A percentile compares a stretch with the other conserved stretches of the same genome.
Conservation (phyloP, 2,113 vertebrate genomes). For the Pan paniscus region DNA sequence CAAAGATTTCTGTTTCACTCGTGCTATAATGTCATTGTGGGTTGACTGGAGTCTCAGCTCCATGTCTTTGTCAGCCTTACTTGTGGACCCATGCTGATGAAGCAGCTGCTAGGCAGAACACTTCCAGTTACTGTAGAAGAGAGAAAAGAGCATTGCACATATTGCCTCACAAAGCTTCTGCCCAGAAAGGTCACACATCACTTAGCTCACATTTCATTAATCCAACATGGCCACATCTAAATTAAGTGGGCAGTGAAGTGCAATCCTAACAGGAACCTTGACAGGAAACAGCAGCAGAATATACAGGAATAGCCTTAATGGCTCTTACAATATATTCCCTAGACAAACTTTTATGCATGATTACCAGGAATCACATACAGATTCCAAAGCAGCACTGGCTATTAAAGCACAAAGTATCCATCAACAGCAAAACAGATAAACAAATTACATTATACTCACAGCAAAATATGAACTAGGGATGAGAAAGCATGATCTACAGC, state of each 20-base stretch:
- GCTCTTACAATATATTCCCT: background rate
- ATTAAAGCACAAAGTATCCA: background rate
- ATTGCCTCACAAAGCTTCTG: background rate
- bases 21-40: background rate
- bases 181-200: background rate
- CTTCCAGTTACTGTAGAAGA: background rate
- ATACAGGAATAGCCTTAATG: background rate
- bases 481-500: background rate
- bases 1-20: background rate
- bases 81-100: background rate
- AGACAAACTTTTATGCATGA: background rate
- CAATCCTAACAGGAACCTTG: background rate
- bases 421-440: background rate
- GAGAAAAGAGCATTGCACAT: background rate
- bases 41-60: background rate
- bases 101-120: background rate
- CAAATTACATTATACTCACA: background rate
- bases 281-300: background rate
- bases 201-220: background rate
- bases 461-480: constrained; percentile 18
- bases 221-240: background rate
- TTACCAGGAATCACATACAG: background rate
- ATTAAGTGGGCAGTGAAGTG: background rate
- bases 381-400: background rate
- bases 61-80: background rate